phyloP scores from a whole-genome alignment of 1,140 invertebrate genomes.

The Drosophila subobscura region DNA sequence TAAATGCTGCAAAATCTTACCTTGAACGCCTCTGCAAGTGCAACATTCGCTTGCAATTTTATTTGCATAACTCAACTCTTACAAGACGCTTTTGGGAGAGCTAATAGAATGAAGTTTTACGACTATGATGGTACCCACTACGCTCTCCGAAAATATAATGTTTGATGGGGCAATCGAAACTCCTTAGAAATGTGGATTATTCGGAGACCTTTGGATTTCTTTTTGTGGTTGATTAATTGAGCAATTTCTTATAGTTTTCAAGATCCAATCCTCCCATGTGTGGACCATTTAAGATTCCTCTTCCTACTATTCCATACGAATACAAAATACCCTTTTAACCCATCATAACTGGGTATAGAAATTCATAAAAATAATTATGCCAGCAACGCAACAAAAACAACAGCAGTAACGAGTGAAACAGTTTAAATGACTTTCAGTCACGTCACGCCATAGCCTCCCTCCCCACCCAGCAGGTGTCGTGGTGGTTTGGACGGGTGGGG shows the following conservation, averaged over 20 bases:
- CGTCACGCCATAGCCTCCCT: constrained; percentile 16
- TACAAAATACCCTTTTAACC: too few species aligned
- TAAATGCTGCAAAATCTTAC: constrained; percentile 23
- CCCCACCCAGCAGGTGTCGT: constrained; percentile 32
- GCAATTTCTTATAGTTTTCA: too few species aligned
- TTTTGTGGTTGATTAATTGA: too few species aligned
- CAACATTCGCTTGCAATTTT: constrained; percentile 31
- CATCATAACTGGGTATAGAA: not conserved
- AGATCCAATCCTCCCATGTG: too few species aligned
- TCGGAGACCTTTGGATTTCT: too few species aligned
- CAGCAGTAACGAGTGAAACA: constrained; percentile 36
- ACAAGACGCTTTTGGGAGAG: not conserved
- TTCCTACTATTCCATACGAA: too few species aligned
- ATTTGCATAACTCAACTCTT: constrained; percentile 35
- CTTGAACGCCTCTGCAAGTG: constrained; percentile 39
- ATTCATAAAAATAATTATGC: constrained; percentile 49
- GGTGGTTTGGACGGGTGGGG: constrained; percentile 8
- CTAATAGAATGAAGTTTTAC: too few species aligned
- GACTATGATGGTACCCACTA: too few species aligned
- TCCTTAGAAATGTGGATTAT: too few species aligned
- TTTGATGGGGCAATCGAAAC: too few species aligned
- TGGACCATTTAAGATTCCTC: too few species aligned
- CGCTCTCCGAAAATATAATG: too few species aligned
- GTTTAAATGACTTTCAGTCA: constrained; percentile 55
- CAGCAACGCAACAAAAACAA: constrained; percentile 23